Base-by-base conservation (phyloP, 2,797 vertebrate species). In the Myoxocephalus aenaeus region DNA sequence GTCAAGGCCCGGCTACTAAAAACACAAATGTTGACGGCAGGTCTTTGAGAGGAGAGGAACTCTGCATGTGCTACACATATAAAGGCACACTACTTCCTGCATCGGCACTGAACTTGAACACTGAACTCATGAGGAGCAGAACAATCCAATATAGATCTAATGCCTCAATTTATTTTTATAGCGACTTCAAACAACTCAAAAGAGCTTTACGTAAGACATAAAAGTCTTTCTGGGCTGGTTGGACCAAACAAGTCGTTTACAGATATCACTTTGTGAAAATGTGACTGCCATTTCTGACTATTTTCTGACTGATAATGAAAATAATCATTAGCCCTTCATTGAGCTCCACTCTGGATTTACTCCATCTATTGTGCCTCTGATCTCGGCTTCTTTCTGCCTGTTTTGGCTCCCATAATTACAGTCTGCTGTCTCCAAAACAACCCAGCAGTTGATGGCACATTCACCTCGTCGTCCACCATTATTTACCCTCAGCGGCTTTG, bases 371-470 rank as follows among this genome's bases (percentile, higher is more conserved):
- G 8, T 20, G 22, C 14, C 15, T 40, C 18, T 76, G 46, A 67
- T 72, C 10, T 79, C 56, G 46, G 36, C 51, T 62, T 22, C 17
- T 3, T 46, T 75, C 70, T 70, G 61, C 15, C 61, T 27, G 61
- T 40, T 70, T 44, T 25, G 36, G 36, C 36, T 38, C 20, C 34
- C 58, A 2, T 42, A 3, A 42, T 14, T 42, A 42, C 13, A 42
- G 56, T 40, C 56, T 10, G 18, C 17, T 32, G 22, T 25, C 64
- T 66, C 56, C 10, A 68, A 18, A 80, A 59, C 53, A 18, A 70
- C 10, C 50, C 44, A 25, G 44, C 2, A 13, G 8, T 67, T 44
- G 67, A n/a, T 71, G 71, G 73, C 76, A 83, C 56, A n/a, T 79
- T 75, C 65, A 61, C 50, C 69, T 65, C 11, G 0, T 77, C 72